Conservation (phyloP, 2,797 vertebrate genomes). For the Megaceryle alcyon region DNA sequence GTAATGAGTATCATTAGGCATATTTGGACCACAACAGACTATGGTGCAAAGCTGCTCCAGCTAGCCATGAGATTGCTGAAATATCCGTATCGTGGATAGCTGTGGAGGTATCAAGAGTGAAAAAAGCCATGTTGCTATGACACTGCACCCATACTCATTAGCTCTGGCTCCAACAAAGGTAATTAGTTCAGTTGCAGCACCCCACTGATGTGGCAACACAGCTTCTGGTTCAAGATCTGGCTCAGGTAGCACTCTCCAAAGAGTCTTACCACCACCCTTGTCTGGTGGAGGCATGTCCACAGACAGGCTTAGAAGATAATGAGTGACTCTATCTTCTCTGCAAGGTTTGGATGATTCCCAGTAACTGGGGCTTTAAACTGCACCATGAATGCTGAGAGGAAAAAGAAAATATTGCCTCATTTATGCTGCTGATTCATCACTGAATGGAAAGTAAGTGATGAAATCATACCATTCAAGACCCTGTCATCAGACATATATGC, state of each 20-base stretch:
- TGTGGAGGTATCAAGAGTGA: background rate
- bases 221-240: background rate
- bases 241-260: background rate
- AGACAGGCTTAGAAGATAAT: background rate
- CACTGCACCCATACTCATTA: background rate
- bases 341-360: background rate
- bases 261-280: background rate
- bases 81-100: background rate
- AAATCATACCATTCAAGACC: background rate
- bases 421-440: slow-evolving; percentile 10
- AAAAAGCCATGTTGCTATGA: background rate
- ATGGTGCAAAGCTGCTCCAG: background rate
- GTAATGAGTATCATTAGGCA: background rate
- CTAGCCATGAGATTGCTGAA: background rate
- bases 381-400: background rate
- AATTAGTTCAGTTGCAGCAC: slow-evolving; percentile 15
- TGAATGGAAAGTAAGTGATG: slow-evolving; percentile 3
- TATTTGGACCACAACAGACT: background rate
- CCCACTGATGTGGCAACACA: background rate
- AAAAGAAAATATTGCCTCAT: slow-evolving; percentile 27
- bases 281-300: background rate
- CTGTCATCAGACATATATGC: background rate
- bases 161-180: background rate
- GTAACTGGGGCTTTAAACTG: background rate
- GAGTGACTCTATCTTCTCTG: background rate